A percentile compares a stretch with the other conserved stretches of the same genome.
These are phyloP conservation scores for Balearica regulorum DNA, from an alignment of 2,797 vertebrate species.

Conservation along the genomic window DNA sequence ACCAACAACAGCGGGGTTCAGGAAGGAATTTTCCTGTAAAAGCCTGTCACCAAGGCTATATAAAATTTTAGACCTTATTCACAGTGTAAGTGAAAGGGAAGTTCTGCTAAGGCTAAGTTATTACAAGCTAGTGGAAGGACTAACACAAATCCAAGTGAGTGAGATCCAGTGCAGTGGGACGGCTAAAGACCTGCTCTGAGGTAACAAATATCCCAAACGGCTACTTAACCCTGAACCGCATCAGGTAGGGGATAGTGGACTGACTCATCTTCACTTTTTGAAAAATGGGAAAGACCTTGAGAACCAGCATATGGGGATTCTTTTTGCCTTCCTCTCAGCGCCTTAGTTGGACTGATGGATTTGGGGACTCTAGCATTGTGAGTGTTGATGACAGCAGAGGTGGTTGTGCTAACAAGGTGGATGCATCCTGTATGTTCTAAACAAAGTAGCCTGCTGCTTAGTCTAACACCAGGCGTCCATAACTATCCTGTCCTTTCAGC, in stretches of 20 bases:
- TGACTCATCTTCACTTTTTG: too few species aligned
- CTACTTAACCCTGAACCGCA: accelerated
- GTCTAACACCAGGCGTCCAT: neutral
- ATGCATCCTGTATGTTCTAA: accelerated
- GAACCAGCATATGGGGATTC: too few species aligned
- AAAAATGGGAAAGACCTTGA: neutral
- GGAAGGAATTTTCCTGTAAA: neutral
- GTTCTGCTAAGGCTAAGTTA: neutral
- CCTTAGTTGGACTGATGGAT: accelerated
- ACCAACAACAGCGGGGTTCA: neutral
- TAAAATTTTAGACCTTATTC: too few species aligned
- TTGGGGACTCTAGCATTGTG: neutral
- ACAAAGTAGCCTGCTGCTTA: neutral
- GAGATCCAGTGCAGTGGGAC: neutral
- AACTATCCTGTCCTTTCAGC: neutral
- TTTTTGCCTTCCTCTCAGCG: neutral
- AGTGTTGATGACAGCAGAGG: neutral
- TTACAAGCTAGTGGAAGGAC: neutral
- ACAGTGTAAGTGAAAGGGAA: neutral
- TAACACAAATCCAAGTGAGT: neutral
- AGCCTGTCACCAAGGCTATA: neutral
- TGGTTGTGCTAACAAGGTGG: neutral
- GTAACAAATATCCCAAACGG: too few species aligned
- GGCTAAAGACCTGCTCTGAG: neutral
- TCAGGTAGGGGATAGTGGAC: neutral